Conservation (phyloP, 2,888 invertebrate species). For the Dynastes tityus region DNA sequence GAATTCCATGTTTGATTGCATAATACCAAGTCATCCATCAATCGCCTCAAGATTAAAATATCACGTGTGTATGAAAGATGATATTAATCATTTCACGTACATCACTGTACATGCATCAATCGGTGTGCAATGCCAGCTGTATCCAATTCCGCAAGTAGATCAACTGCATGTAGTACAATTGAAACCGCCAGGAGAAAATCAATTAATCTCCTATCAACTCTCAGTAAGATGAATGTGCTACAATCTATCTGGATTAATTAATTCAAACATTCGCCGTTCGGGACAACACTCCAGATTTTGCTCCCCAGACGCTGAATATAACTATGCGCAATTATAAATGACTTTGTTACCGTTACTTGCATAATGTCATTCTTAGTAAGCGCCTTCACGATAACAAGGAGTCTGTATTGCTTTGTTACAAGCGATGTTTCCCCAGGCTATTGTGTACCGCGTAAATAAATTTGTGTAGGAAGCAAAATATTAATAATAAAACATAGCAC, state of each 20-base stretch:
- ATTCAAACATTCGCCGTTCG: conserved; percentile 36
- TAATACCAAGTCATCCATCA: too few relatives aligned
- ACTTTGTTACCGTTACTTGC: conserved; percentile 9
- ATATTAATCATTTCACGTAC: background rate
- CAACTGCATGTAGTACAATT: conserved; percentile 40
- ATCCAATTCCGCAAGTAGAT: conserved; percentile 18
- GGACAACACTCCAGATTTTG: background rate
- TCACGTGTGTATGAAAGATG: background rate
- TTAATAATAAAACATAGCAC: too few relatives aligned
- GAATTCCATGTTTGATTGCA: too few relatives aligned
- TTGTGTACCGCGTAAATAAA: too few relatives aligned
- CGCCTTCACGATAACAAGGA: background rate
- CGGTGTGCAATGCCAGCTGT: background rate
- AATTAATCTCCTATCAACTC: conserved; percentile 51
- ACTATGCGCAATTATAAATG: conserved; percentile 1
- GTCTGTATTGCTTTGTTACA: too few relatives aligned
- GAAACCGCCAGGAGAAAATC: conserved; percentile 48
- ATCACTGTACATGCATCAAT: background rate
- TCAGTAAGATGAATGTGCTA: conserved; percentile 49
- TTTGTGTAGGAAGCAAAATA: too few relatives aligned
- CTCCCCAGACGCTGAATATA: background rate
- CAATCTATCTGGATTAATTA: conserved; percentile 49
- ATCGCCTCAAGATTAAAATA: background rate
- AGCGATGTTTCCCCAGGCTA: too few relatives aligned
- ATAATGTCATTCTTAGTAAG: background rate